These are phyloP conservation scores for Chaetops frenatus DNA, from an alignment of 2,113 vertebrate species.

Conservation along the genomic window DNA sequence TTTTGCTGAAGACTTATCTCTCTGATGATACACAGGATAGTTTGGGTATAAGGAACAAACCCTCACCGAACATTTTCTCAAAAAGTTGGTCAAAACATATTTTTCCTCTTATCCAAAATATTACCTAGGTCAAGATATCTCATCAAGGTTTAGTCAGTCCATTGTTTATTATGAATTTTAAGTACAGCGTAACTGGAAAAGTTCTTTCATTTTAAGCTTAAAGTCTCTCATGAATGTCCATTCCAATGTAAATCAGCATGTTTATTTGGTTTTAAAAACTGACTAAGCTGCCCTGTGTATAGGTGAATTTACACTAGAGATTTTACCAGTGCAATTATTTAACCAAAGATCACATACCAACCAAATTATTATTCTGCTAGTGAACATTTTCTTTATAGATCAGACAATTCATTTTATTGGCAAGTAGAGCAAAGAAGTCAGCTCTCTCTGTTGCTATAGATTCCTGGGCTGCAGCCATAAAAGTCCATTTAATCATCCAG, in stretches of 20 bases:
- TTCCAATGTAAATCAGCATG: neutral
- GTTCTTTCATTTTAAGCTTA: neutral
- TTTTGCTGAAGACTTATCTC: neutral
- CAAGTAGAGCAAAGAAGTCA: neutral
- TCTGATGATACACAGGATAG: neutral
- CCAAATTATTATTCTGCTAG: neutral
- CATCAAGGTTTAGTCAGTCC: neutral
- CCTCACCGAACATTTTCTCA: neutral
- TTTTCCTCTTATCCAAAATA: neutral
- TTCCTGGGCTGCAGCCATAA: neutral
- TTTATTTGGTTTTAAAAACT: neutral
- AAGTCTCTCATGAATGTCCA: neutral
- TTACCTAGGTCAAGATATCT: neutral
- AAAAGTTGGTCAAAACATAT: neutral
- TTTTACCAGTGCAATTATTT: neutral
- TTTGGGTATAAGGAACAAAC: neutral
- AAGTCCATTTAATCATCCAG: neutral
- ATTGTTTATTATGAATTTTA: neutral
- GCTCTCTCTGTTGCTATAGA: neutral
- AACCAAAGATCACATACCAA: neutral
- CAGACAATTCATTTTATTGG: slow-evolving; percentile 9
- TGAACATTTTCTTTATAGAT: neutral
- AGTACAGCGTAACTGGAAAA: neutral
- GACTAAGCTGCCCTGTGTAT: neutral
- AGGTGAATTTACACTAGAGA: neutral